Base-by-base conservation (phyloP, 2,888 invertebrate species). In the Meandrusa payeni region DNA sequence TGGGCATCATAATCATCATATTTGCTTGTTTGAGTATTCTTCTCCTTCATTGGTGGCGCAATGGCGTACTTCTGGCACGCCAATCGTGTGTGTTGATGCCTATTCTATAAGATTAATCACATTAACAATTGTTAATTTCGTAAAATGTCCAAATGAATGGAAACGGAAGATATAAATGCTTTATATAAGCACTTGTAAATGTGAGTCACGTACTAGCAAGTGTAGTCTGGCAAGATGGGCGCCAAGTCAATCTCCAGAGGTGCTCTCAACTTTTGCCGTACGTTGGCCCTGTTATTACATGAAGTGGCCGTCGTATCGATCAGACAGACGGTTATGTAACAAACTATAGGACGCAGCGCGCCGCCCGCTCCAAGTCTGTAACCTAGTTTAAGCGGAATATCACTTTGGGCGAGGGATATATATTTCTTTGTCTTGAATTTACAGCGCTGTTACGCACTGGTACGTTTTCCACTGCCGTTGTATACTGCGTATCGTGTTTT, bases 301-400 rank as follows among this genome's bases (percentile, higher is more conserved):
- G 69, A 70, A 76, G 75, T 74, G 73, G 44, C 64, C 69, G 70
- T 55, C 55, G 76, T 86, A 86, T 86, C 77, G 85, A 86, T 86
- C 79, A 76, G 71, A 67, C 72, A 72, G 76, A 76, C 76, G 72
- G 73, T 76, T 79, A 69, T 65, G 76, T 85, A 85, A 81, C 61
- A 81, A 79, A 82, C 64, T 56, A 57, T 63, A 48, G 51, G 61
- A 54, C 59, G 67, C 73, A 67, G 66, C 71, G 66, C 71, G 70
- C 64, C 67, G 69, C 69, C 61, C 65, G 65, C 63, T 65, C 58
- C 59, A 55, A 71, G 64, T 69, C 73, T 71, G 69, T 58, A 57
- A 55, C 59, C 61, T 55, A 56, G 50, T 58, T 61, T 44, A 36
- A 23, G 41, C 43, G 24, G 33, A 51, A 46, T n/a, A n/a, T 43